Base-by-base conservation (phyloP, 2,113 vertebrate species). In the Cephalopholis sonnerati region DNA sequence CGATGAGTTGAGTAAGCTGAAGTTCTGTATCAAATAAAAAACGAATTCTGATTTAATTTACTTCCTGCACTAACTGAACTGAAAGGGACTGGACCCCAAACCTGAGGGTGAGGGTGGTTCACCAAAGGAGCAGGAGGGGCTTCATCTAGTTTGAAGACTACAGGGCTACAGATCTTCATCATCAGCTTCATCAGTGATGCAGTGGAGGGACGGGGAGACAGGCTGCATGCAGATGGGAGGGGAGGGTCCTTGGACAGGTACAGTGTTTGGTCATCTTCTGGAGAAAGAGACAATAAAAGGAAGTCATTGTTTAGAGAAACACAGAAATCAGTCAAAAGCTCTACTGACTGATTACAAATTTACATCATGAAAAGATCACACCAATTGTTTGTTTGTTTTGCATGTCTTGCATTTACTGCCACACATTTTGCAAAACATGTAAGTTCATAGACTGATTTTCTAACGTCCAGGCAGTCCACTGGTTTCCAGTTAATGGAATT, bases 251-350 rank as follows among this genome's bases (percentile, higher is more conserved):
- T 61, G 39, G 75, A 83, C 24, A 0, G 87, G 76, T 79, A 94
- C 90, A 93, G 92, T 94, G 83, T 78, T 92, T 82, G 94, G 93
- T 94, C 89, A 36, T 82, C 87, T 71, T 77, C 92, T 93, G 88
- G 9, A 86, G 9, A 86, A 24, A 83, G 15, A 90, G 66, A 82
- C 3, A 74, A 58, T 3, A 24, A 67, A 50, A 75, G 16, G 16
- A 57, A 66, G 69, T 74, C n/a, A 71, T 27, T 0, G 2, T 54
- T 72, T 41, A 57, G 29, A 76, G 39, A 69, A 66, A 36, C 5
- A 64, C 22, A 69, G 50, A 81, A 24, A 58, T 48, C 1, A 15
- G 20, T 12, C 20, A 4, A 9, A 32, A 9, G 20, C 36, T 39
- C 8, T 11, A 41, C 29, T 16, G 3, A 22, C 51, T 29, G 41